Evolutionary conservation across 1,140 invertebrate genomes (phyloP), one percentile per base, ranked within the genome.

Genomic region (Drosophila orosa): DNA sequence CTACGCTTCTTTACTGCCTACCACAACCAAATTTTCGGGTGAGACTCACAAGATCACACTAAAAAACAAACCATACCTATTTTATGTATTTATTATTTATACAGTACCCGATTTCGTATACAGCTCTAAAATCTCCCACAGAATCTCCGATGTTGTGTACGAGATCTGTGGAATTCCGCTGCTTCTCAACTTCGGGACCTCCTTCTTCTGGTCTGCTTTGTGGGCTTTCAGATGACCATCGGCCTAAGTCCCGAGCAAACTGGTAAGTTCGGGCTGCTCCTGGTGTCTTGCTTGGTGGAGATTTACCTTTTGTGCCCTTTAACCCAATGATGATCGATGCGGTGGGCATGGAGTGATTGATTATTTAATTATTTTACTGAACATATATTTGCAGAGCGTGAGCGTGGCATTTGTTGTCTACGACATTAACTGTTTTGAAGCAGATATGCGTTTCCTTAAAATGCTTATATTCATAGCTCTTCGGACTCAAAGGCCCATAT

Each of bases 191-290:
- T 85, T 91, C 33, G 48, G 72, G 6, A 42, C 79, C 10, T 83
- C 87, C 0, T 83, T 83, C 84, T 80, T 25, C 15, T 89, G 2
- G 78, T 89, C 9, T 91, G 90, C n/a, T 89, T 91, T 25, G 58
- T 86, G 40, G 84, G 90, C 8, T 90, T 91, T 54, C 81, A 77
- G 25, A 77, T 91, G 59, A 75, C 87, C 15, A 56, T 89, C 13
- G 81, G 67, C 3, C 31, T 79, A 0, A 69, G 59, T 42, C 55
- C 59, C 0, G 74, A 78, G 9, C 27, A 59, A 1, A 13, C 55
- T 0, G 45, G 54, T 4, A 91, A 90, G 42, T 27, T 89, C 25
- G n/a, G 31, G 1, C 5, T 89, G 0, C 62, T 83, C 5, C 12
- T 91, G 12, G 33, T 84, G 0, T 69, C 86, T 0, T 44, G 55